A percentile compares a stretch with the other conserved stretches of the same genome.
Conservation (phyloP, 2,888 invertebrate genomes). For the Drosophila macrospina region DNA sequence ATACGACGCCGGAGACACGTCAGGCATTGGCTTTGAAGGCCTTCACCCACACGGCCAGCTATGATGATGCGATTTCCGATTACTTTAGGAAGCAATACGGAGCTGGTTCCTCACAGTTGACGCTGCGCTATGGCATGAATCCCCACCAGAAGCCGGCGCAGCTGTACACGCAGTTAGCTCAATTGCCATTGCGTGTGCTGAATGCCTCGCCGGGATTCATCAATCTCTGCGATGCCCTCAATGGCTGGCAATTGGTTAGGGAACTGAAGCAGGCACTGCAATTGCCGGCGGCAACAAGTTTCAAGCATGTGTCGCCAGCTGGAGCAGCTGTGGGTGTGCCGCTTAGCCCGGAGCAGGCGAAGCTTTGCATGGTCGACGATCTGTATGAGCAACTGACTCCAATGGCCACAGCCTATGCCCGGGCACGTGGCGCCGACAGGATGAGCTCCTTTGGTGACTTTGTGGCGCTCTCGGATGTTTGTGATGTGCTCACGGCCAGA, state of each 20-base stretch:
- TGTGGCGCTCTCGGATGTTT: constrained; percentile 95
- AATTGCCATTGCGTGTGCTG: constrained; percentile 93
- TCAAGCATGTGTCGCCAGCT: constrained; percentile 99
- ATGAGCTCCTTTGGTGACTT: constrained; percentile 99
- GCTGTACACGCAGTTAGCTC: constrained; percentile 91
- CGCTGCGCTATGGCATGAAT: constrained; percentile 97
- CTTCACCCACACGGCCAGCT: constrained; percentile 97
- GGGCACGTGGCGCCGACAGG: constrained; percentile 98
- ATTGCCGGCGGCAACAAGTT: constrained; percentile 97
- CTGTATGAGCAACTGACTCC: constrained; percentile 90
- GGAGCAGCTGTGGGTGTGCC: constrained; percentile 97
- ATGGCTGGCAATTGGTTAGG: constrained; percentile 97
- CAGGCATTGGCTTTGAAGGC: constrained; percentile 95
- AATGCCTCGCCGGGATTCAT: constrained; percentile 99
- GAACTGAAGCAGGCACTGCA: constrained; percentile 93
- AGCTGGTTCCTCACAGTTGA: constrained; percentile 90
- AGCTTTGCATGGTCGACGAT: constrained; percentile 97
- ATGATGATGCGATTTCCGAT: constrained; percentile 97
- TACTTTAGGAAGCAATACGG: constrained; percentile 97
- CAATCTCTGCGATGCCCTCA: constrained; percentile 98
- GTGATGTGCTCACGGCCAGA: constrained; percentile 95
- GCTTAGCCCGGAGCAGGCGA: constrained; percentile 91
- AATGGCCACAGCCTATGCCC: constrained; percentile 95
- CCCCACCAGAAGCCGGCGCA: constrained; percentile 99
- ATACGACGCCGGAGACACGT: constrained; percentile 89